Percentiles rank a stretch among this genome's conserved stretches.
Evolutionary conservation across 1,140 invertebrate species (phyloP).

Genomic region (Brachionus rubens): DNA sequence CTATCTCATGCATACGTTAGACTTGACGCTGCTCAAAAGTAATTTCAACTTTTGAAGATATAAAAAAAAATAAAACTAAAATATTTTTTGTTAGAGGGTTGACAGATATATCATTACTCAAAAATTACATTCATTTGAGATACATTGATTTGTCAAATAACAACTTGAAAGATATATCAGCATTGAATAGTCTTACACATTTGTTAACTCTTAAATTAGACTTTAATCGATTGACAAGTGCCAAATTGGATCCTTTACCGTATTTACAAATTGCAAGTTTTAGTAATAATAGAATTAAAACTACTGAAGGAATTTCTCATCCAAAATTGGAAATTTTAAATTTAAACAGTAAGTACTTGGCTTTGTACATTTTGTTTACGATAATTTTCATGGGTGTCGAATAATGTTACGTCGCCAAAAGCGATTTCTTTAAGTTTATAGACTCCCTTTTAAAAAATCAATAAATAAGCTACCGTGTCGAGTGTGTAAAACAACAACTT

Average conservation of each 20-base stretch:
- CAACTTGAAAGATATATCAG: slow-evolving; percentile 55
- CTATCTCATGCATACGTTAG: slow-evolving; percentile 59
- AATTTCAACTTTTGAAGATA: neutral
- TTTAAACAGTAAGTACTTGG: slow-evolving; percentile 59
- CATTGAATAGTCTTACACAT: slow-evolving; percentile 56
- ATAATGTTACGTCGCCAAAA: no score
- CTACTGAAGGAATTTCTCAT: slow-evolving; percentile 55
- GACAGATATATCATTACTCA: slow-evolving; percentile 55
- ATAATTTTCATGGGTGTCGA: no score
- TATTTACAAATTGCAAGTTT: slow-evolving; percentile 58
- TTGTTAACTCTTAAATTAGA: slow-evolving; percentile 59
- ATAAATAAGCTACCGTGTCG: no score
- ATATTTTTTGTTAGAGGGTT: slow-evolving; percentile 53
- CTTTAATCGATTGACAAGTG: slow-evolving; percentile 55
- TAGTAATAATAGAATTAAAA: slow-evolving; percentile 56
- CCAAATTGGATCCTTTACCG: slow-evolving; percentile 57
- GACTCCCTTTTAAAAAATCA: no score
- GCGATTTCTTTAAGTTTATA: no score
- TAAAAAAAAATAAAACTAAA: neutral
- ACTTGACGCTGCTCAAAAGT: slow-evolving; percentile 58
- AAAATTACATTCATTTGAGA: slow-evolving; percentile 57
- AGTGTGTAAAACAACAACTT: no score
- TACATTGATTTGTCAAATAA: slow-evolving; percentile 59
- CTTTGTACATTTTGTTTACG: no score
- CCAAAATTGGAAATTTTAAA: slow-evolving; percentile 58